Evolutionary conservation across 2,113 vertebrate genomes (phyloP).

Genomic region (Leucoraja erinaceus): DNA sequence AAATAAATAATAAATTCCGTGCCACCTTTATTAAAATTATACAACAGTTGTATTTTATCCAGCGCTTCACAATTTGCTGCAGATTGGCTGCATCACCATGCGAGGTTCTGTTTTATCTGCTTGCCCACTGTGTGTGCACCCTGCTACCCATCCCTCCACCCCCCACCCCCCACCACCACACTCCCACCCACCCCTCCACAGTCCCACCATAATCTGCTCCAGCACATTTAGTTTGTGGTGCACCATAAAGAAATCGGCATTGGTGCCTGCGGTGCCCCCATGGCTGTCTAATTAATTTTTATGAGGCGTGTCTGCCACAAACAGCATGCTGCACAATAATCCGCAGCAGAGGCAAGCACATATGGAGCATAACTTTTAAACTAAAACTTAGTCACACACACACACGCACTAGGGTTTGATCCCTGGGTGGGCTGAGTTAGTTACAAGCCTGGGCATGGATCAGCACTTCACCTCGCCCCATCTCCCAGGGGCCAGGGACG

Average conservation of each 20-base stretch:
- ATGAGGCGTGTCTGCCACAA: slow-evolving; percentile 31
- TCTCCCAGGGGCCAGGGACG: not conserved
- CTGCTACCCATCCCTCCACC: not conserved
- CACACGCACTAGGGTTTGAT: not conserved
- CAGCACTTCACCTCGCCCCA: not conserved
- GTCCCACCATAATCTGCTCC: not conserved
- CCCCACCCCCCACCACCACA: not conserved
- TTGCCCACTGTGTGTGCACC: not conserved
- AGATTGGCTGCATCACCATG: not conserved
- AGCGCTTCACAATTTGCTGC: not conserved
- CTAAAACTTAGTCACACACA: slow-evolving; percentile 32
- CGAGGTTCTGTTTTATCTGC: not conserved
- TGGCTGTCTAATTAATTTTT: slow-evolving; percentile 35
- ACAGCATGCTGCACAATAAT: slow-evolving; percentile 31
- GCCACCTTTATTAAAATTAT: not conserved
- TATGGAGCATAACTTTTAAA: slow-evolving; percentile 29
- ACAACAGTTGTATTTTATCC: not conserved
- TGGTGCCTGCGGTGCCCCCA: slow-evolving; percentile 26
- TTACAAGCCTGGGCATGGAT: not conserved
- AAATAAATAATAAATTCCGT: not conserved
- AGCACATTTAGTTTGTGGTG: slow-evolving; percentile 15
- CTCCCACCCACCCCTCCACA: no score
- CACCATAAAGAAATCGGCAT: not conserved
- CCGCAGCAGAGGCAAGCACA: not conserved
- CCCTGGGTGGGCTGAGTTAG: not conserved